Conservation (phyloP, 2,888 invertebrate species). For the Therioaphis trifolii region DNA sequence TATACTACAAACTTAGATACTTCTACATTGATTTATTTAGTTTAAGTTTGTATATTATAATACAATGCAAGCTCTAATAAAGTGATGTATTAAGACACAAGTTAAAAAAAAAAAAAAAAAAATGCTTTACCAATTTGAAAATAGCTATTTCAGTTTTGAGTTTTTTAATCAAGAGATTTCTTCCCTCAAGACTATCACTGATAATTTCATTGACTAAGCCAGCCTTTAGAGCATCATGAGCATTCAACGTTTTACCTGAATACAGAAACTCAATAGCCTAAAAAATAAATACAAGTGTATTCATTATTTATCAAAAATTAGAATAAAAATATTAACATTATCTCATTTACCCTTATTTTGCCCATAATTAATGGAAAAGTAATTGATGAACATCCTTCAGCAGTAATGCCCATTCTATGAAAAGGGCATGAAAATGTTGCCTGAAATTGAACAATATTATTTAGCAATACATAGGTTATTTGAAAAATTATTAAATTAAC, state of each 20-base stretch:
- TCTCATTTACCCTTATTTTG: conserved; percentile 75
- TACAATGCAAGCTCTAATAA: no score
- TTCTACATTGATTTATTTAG: no score
- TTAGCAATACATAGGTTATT: neutral
- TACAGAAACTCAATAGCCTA: conserved; percentile 72
- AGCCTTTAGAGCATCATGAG: conserved; percentile 80
- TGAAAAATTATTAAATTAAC: conserved; percentile 63
- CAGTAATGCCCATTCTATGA: conserved; percentile 82
- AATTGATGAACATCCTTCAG: conserved; percentile 90
- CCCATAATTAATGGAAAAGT: conserved; percentile 89
- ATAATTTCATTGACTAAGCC: conserved; percentile 85
- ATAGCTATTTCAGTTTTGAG: conserved; percentile 16
- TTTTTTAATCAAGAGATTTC: conserved; percentile 63
- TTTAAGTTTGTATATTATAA: no score
- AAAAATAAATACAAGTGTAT: conserved; percentile 5
- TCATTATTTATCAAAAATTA: neutral
- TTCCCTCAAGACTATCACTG: conserved; percentile 74
- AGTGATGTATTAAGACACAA: no score
- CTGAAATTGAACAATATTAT: conserved; percentile 70
- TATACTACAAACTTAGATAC: no score
- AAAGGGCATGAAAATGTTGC: conserved; percentile 92
- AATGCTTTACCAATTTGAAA: conserved; percentile 31
- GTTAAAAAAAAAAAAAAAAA: neutral
- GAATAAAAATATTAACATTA: neutral
- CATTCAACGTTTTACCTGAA: conserved; percentile 82